phyloP scores from a whole-genome alignment of 2,888 invertebrate genomes.

The Drosophila buzzatii region DNA sequence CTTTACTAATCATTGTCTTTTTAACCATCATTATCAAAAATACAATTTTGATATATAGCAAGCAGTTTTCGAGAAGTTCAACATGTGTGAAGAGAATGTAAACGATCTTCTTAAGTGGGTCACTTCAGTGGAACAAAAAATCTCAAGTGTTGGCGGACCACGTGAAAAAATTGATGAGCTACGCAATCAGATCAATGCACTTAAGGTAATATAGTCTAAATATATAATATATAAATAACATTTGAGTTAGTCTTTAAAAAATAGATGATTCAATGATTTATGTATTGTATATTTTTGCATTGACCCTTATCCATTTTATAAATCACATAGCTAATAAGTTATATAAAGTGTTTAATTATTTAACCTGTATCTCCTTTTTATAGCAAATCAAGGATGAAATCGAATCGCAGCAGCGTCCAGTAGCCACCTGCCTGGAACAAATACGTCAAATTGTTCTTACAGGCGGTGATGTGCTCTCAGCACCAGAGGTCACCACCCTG shows the following conservation, averaged over 20 bases:
- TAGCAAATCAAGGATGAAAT: constrained; percentile 96
- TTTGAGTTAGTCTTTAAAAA: not conserved
- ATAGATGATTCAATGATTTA: not conserved
- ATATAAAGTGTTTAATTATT: not conserved
- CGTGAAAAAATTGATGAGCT: constrained; percentile 94
- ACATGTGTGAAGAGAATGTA: constrained; percentile 94
- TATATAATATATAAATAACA: not conserved
- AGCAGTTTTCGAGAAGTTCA: constrained; percentile 97
- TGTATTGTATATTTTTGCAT: not conserved
- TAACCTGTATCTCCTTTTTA: not conserved
- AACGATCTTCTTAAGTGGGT: constrained; percentile 95
- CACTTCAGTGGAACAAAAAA: constrained; percentile 91
- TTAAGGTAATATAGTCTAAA: constrained; percentile 88
- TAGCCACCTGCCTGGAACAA: constrained; percentile 94
- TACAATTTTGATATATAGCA: constrained; percentile 87
- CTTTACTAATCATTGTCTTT: constrained; percentile 41
- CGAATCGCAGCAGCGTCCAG: constrained; percentile 93
- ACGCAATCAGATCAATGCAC: constrained; percentile 94
- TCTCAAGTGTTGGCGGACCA: constrained; percentile 94
- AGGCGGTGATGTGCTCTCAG: constrained; percentile 95
- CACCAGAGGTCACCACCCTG: constrained; percentile 94
- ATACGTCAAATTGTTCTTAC: constrained; percentile 95
- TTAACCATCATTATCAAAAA: constrained; percentile 29
- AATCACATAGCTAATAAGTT: too few species aligned
- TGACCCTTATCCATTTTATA: not conserved